Evolutionary conservation across 1,140 invertebrate species (phyloP).

Genomic region (Scaptodrosophila lebanonensis): DNA sequence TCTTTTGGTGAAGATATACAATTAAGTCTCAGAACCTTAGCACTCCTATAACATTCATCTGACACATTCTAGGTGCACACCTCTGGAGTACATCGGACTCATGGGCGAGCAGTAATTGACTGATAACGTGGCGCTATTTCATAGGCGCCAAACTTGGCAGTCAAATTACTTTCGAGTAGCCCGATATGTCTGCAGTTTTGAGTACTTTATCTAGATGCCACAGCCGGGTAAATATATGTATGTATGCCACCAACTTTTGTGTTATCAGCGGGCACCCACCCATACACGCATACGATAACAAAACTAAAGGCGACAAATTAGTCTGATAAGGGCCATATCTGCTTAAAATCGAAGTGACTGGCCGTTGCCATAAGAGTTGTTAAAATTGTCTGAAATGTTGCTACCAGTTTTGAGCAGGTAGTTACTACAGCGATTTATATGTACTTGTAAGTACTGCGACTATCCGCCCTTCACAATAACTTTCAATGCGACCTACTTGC

Average conservation of each 20-base stretch:
- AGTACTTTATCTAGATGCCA: slow-evolving; percentile 29
- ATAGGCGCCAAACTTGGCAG: slow-evolving; percentile 25
- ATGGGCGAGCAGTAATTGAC: slow-evolving; percentile 11
- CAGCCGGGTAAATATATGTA: slow-evolving; percentile 7
- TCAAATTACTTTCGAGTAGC: slow-evolving; percentile 33
- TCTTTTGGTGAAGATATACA: too few relatives aligned
- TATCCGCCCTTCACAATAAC: slow-evolving; percentile 36
- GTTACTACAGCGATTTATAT: too few relatives aligned
- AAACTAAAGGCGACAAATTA: slow-evolving; percentile 2
- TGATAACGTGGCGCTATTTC: slow-evolving; percentile 10
- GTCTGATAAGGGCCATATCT: slow-evolving; percentile 5
- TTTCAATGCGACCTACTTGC: slow-evolving; percentile 49
- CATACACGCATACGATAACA: too few relatives aligned
- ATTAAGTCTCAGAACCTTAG: too few relatives aligned
- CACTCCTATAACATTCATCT: too few relatives aligned
- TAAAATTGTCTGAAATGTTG: slow-evolving; percentile 32
- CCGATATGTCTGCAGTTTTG: slow-evolving; percentile 24
- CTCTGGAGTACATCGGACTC: background rate
- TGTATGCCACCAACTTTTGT: slow-evolving; percentile 21
- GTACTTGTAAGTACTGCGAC: slow-evolving; percentile 6
- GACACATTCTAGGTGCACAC: slow-evolving; percentile 1
- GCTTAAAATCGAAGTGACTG: too few relatives aligned
- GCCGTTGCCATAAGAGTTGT: too few relatives aligned
- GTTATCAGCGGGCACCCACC: too few relatives aligned
- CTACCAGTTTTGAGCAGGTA: too few relatives aligned